Conservation (phyloP, 2,888 invertebrate species). For the Drosophila niveifrons region DNA sequence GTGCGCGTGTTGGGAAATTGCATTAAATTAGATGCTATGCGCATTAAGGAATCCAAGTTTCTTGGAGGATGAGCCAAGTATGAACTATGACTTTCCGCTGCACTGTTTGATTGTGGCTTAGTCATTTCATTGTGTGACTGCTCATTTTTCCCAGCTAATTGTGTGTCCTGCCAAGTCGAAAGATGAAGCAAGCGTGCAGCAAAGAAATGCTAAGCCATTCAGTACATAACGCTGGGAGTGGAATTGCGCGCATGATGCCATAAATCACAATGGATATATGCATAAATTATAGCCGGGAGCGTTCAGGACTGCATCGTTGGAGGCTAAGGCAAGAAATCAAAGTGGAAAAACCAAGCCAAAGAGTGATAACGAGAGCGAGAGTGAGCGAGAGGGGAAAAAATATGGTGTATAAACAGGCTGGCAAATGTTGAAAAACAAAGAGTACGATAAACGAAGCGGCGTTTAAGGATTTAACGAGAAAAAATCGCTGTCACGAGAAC, state of each 20-base stretch:
- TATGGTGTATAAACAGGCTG: conserved; percentile 24
- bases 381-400: not conserved
- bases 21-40: not conserved
- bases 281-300: conserved; percentile 76
- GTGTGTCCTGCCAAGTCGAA: conserved; percentile 59
- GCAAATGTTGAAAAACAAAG: conserved; percentile 59
- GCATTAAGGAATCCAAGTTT: conserved; percentile 5
- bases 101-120: conserved; percentile 72
- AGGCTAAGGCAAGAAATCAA: conserved; percentile 46
- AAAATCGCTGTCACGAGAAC: conserved; percentile 71
- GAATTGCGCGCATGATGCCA: conserved; percentile 48
- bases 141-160: conserved; percentile 76
- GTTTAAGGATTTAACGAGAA: conserved; percentile 80
- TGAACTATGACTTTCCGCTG: conserved; percentile 56
- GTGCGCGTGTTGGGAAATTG: not conserved
- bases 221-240: conserved; percentile 50
- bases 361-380: not conserved
- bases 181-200: conserved; percentile 39
- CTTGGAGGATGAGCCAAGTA: conserved; percentile 13
- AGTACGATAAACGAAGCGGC: conserved; percentile 65
- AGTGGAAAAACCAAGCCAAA: conserved; percentile 26
- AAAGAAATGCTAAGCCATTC: conserved; percentile 67
- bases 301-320: conserved; percentile 4
- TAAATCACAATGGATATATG: conserved; percentile 81
- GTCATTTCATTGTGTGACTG: conserved; percentile 50